Base-by-base conservation (phyloP, 1,140 invertebrate genomes). In the Planococcus citri region DNA sequence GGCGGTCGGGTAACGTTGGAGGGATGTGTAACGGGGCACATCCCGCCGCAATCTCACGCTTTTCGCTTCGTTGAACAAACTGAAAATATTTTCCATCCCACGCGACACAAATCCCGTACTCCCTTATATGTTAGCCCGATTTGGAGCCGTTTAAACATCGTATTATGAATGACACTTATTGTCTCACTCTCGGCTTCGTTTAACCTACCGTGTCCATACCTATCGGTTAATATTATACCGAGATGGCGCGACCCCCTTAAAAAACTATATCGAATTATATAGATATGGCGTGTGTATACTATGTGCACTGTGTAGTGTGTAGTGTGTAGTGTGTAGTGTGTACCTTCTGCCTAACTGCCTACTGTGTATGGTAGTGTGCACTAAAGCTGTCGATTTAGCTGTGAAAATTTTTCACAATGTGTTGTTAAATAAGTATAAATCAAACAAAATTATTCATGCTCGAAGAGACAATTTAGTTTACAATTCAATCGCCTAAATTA, bases 131-230 rank as follows among this genome's bases (percentile, higher is more conserved):
- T 25, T 64, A 21, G 22, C 60, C 21, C 60, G 22, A 64, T 64
- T 64, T 64, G 10, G 60, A 14, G 60, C 60, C 22, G 22, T 64
- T 64, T 64, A 64, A 64, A 64, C 60, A 64, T 20, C 60, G 60
- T 64, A 64, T 64, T 64, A 64, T 64, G 60, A 64, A 64, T 64
- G 60, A 64, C 60, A 64, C 60, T 64, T 64, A 64, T 64, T 64
- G 60, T 64, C 60, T 64, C 60, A 10, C 60, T n/a, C n/a, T 64
- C 60, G 25, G 60, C 60, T 64, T 64, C 10, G 21, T 27, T 64
- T 25, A 64, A 64, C 60, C 60, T 64, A 64, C 22, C 60, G 60
- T 64, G 60, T 64, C 60, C 60, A 64, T 64, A 64, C 60, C 60
- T 64, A 64, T 64, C 60, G 60, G 60, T 64, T 64, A 64, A 64